Percentiles rank a stretch among this genome's conserved stretches.
phyloP scores from a whole-genome alignment of 2,797 vertebrate species.

The Lacerta viridis region DNA sequence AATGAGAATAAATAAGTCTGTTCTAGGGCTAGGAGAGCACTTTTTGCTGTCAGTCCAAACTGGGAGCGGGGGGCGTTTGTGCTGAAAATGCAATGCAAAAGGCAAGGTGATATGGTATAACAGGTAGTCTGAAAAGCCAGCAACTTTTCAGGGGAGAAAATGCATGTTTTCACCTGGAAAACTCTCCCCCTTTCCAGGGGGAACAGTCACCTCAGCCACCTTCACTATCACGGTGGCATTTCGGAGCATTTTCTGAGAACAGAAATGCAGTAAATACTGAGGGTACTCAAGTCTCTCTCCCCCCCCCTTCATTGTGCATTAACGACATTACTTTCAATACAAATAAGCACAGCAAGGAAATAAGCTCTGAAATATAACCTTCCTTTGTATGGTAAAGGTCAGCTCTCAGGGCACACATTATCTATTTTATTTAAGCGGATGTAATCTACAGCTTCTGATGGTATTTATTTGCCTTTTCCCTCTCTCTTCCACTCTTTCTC shows the following conservation, averaged over 20 bases:
- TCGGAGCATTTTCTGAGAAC: constrained; percentile 36
- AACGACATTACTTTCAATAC: constrained; percentile 41
- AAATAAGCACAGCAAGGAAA: constrained; percentile 50
- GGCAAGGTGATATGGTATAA: not conserved
- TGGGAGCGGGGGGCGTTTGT: not conserved
- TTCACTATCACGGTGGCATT: constrained; percentile 21
- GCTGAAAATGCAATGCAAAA: constrained; percentile 37
- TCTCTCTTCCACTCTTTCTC: constrained; percentile 20
- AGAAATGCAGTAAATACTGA: constrained; percentile 45
- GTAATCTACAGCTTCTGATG: not conserved
- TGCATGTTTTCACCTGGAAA: constrained; percentile 18
- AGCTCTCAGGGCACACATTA: constrained; percentile 41
- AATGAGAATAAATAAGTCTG: too few relatives aligned
- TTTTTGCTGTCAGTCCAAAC: not conserved
- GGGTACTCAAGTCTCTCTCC: constrained; percentile 16
- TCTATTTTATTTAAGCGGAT: constrained; percentile 57
- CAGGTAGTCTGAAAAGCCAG: constrained; percentile 18
- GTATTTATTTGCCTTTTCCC: constrained; percentile 51
- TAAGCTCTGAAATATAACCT: constrained; percentile 46
- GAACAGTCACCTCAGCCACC: constrained; percentile 39
- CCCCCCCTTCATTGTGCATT: constrained; percentile 21
- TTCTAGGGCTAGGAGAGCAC: not conserved
- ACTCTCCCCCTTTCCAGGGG: constrained; percentile 17
- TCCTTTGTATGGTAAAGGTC: constrained; percentile 57
- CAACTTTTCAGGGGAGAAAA: constrained; percentile 26